Evolutionary conservation across 2,113 vertebrate species (phyloP).

Genomic region (Ceuthmochares aereus): DNA sequence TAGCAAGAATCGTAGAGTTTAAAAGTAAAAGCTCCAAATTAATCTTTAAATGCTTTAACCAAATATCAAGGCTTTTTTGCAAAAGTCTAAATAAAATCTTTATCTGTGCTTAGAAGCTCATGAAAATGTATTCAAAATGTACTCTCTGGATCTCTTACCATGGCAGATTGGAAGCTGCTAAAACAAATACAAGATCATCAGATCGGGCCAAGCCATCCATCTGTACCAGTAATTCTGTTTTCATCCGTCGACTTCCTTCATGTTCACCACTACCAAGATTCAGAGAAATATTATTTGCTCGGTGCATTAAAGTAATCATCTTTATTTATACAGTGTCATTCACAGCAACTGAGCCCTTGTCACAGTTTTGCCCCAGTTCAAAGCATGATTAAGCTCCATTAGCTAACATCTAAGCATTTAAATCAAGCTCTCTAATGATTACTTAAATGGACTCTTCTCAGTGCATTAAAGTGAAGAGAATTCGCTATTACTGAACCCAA

Average conservation of each 20-base stretch:
- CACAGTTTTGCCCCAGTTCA: constrained; percentile 38
- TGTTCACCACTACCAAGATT: constrained; percentile 86
- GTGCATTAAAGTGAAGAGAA: constrained; percentile 30
- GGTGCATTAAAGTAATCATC: constrained; percentile 14
- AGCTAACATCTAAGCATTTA: constrained; percentile 60
- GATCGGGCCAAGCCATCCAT: constrained; percentile 96
- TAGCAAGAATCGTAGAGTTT: constrained; percentile 49
- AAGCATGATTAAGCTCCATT: constrained; percentile 64
- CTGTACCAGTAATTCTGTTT: constrained; percentile 95
- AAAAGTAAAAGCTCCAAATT: constrained; percentile 72
- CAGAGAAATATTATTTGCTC: constrained; percentile 5
- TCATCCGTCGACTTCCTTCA: constrained; percentile 94
- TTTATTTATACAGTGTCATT: constrained; percentile 35
- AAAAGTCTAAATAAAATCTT: constrained; percentile 63
- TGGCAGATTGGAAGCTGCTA: constrained; percentile 95
- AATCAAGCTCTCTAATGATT: constrained; percentile 53
- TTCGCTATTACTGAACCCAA: background rate
- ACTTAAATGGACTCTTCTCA: constrained; percentile 41
- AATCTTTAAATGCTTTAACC: constrained; percentile 74
- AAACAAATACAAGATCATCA: constrained; percentile 94
- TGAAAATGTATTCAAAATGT: constrained; percentile 69
- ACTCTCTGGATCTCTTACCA: constrained; percentile 82
- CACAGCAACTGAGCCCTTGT: constrained; percentile 11
- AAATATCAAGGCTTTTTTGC: constrained; percentile 65
- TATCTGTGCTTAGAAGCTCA: constrained; percentile 70